Conservation (phyloP, 2,888 invertebrate genomes). For the Drosophila multiciliata region DNA sequence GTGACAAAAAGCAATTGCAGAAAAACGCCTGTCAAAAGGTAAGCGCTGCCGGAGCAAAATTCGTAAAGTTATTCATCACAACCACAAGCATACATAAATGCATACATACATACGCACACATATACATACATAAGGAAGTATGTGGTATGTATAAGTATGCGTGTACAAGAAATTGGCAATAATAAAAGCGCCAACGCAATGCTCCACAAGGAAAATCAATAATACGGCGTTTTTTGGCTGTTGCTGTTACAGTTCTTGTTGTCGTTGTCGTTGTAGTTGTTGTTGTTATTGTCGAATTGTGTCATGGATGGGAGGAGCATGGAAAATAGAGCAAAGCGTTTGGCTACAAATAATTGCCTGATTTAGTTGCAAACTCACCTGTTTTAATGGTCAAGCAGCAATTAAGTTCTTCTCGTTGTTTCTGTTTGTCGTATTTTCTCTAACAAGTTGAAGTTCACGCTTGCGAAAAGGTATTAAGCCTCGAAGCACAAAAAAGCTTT, state of each 20-base stretch:
- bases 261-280: constrained; percentile 16
- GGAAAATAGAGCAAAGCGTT: constrained; percentile 54
- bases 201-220: constrained; percentile 64
- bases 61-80: constrained; percentile 34
- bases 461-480: constrained; percentile 10
- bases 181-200: constrained; percentile 64
- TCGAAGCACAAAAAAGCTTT: constrained; percentile 24
- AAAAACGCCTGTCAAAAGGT: constrained; percentile 50
- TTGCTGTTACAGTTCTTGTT: constrained; percentile 19
- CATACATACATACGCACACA: background rate
- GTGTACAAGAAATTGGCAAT: constrained; percentile 38
- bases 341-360: constrained; percentile 36
- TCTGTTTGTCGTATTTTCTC: background rate
- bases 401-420: background rate
- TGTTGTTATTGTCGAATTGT: constrained; percentile 40
- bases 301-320: constrained; percentile 40
- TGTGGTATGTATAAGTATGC: constrained; percentile 15
- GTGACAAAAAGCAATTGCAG: constrained; percentile 71
- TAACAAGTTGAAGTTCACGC: constrained; percentile 44
- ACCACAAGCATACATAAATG: constrained; percentile 6
- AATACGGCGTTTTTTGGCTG: constrained; percentile 57
- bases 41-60: constrained; percentile 42
- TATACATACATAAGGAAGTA: background rate
- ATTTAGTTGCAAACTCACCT: constrained; percentile 61
- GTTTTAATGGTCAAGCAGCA: constrained; percentile 35